A percentile compares a stretch with the other conserved stretches of the same genome.
Conservation (phyloP, 2,888 invertebrate species). For the Amblyjoppa proteus region DNA sequence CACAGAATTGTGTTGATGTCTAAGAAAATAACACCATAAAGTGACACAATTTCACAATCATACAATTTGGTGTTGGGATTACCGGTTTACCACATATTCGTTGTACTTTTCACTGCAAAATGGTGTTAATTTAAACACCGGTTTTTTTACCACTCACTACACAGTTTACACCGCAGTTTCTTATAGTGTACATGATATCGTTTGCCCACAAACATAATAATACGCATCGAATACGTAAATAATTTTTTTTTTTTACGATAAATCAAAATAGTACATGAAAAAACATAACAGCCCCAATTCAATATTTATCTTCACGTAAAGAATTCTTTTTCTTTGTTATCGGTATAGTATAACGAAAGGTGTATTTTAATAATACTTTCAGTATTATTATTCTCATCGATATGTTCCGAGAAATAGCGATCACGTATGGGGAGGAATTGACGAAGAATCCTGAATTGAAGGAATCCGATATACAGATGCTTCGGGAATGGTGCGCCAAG, state of each 20-base stretch:
- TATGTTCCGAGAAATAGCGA: conserved; percentile 58
- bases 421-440: conserved; percentile 86
- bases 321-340: not conserved
- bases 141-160: too few relatives aligned
- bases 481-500: conserved; percentile 88
- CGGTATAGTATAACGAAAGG: not conserved
- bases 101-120: too few relatives aligned
- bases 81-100: too few relatives aligned
- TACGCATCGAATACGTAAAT: not conserved
- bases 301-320: not conserved
- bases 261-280: not conserved
- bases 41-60: too few relatives aligned
- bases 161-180: too few relatives aligned
- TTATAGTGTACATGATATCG: not conserved
- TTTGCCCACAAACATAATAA: not conserved
- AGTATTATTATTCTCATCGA: not conserved
- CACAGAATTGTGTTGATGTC: too few relatives aligned
- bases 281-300: not conserved
- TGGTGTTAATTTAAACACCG: too few relatives aligned
- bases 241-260: not conserved
- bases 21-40: too few relatives aligned
- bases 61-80: too few relatives aligned
- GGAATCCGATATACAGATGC: conserved; percentile 87
- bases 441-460: conserved; percentile 88
- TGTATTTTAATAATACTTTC: conserved; percentile 2